These are phyloP conservation scores for Neosilurus mollespiculum DNA, from an alignment of 2,797 vertebrate species.

Conservation along the genomic window DNA sequence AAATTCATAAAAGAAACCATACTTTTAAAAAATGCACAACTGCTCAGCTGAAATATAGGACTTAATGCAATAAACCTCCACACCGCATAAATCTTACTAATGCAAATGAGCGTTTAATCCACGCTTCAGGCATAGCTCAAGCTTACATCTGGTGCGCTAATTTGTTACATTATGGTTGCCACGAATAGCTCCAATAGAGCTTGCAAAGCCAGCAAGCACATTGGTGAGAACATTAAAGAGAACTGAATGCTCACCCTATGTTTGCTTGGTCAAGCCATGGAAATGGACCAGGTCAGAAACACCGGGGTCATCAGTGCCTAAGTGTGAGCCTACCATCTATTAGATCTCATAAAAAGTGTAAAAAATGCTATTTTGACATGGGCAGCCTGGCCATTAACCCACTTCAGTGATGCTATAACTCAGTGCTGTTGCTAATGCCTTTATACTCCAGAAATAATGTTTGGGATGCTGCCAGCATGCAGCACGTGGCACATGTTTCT, in stretches of 20 bases:
- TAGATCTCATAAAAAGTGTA: slow-evolving; percentile 3
- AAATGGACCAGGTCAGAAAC: not conserved
- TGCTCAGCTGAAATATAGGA: not conserved
- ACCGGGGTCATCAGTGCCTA: not conserved
- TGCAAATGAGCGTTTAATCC: slow-evolving; percentile 58
- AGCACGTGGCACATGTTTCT: slow-evolving; percentile 1
- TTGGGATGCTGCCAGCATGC: not conserved
- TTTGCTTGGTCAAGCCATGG: not conserved
- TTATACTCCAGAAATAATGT: slow-evolving; percentile 20
- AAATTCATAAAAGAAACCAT: not conserved
- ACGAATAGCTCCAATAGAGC: slow-evolving; percentile 29
- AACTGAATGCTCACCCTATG: not conserved
- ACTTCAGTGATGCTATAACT: slow-evolving; percentile 43
- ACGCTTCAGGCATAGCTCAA: slow-evolving; percentile 51
- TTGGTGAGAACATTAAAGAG: not conserved
- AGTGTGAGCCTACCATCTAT: slow-evolving; percentile 21
- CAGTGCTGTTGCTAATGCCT: slow-evolving; percentile 29
- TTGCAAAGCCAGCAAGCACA: not conserved
- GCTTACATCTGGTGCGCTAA: slow-evolving; percentile 52
- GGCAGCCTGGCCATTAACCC: slow-evolving; percentile 48
- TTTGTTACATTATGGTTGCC: slow-evolving; percentile 47
- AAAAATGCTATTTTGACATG: not conserved
- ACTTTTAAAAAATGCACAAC: slow-evolving; percentile 3
- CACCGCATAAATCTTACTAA: slow-evolving; percentile 47
- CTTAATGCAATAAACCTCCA: slow-evolving; percentile 46